Conservation (phyloP, 2,797 vertebrate species). For the Halcyon smyrnensis region DNA sequence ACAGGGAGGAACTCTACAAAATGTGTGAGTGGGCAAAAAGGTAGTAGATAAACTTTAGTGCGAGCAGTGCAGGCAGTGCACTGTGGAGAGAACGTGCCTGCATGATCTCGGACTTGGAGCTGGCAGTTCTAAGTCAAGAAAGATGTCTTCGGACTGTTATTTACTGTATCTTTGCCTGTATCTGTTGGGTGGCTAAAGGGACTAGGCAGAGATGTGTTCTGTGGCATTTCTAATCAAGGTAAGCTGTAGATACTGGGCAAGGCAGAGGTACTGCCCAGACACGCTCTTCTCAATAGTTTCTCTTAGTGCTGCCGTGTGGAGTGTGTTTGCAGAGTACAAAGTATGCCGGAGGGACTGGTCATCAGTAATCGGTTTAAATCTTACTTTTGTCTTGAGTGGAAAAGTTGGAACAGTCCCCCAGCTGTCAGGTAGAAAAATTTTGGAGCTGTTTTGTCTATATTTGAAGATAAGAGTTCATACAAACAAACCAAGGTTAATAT, state of each 20-base stretch:
- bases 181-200: background rate
- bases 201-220: background rate
- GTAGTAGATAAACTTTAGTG: background rate
- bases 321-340: accelerated
- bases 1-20: background rate
- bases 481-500: slow-evolving; percentile 34
- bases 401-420: background rate
- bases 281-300: background rate
- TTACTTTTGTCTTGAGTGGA: background rate
- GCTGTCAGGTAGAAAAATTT: background rate
- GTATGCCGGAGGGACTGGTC: background rate
- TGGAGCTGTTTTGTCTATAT: background rate
- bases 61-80: background rate
- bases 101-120: accelerated
- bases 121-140: background rate
- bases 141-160: background rate
- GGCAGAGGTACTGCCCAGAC: background rate
- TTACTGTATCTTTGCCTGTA: background rate
- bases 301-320: background rate
- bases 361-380: background rate
- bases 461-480: background rate
- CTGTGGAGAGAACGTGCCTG: background rate
- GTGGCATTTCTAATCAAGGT: background rate
- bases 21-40: background rate
- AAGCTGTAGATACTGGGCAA: background rate